Percentiles rank a stretch among this genome's conserved stretches.
Conservation (phyloP, 2,888 invertebrate genomes). For the Aphodius granarius region DNA sequence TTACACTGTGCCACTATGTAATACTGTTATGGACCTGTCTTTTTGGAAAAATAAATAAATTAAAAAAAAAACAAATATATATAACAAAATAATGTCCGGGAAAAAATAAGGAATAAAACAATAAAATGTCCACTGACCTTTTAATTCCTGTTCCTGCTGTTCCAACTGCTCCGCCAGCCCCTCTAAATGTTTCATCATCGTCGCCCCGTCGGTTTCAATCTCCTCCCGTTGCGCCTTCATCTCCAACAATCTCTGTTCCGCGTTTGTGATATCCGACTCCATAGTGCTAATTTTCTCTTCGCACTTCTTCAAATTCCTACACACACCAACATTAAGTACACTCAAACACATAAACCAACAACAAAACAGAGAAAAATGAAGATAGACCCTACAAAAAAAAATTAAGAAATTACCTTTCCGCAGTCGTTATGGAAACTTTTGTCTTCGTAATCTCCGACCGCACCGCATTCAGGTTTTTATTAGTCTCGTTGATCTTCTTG, state of each 20-base stretch:
- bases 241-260: slow-evolving; percentile 65
- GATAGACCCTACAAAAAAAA: background rate
- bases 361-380: background rate
- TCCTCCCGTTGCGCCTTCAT: slow-evolving; percentile 62
- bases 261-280: slow-evolving; percentile 69
- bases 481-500: slow-evolving; percentile 68
- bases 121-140: too few species aligned
- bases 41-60: too few species aligned
- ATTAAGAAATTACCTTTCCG: slow-evolving; percentile 53
- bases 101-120: too few species aligned
- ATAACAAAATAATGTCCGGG: too few species aligned
- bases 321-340: background rate
- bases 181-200: slow-evolving; percentile 59
- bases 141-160: slow-evolving; percentile 60
- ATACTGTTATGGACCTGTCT: too few species aligned
- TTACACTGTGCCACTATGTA: too few species aligned
- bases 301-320: slow-evolving; percentile 74
- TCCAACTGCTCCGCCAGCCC: slow-evolving; percentile 61
- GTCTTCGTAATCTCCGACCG: slow-evolving; percentile 68
- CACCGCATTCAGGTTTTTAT: slow-evolving; percentile 72
- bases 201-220: slow-evolving; percentile 60
- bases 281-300: slow-evolving; percentile 75
- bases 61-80: too few species aligned
- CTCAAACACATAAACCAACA: background rate
- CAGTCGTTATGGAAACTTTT: slow-evolving; percentile 69